These are phyloP conservation scores for Eledone cirrhosa DNA, from an alignment of 2,888 invertebrate genomes.

Conservation along the genomic window DNA sequence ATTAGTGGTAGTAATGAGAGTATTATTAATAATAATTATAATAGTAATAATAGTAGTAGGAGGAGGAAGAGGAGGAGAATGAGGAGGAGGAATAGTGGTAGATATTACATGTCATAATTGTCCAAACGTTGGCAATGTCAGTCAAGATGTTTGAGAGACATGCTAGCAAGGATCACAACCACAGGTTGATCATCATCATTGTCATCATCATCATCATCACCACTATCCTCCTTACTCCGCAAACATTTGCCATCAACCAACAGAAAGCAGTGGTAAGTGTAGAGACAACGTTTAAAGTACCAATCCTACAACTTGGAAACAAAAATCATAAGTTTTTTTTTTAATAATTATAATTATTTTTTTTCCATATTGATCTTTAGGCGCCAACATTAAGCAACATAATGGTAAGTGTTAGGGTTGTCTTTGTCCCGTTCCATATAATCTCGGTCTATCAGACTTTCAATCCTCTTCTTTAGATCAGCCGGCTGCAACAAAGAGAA, in stretches of 20 bases:
- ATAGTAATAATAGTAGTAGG: background rate
- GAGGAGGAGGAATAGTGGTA: too few species aligned
- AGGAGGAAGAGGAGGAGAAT: background rate
- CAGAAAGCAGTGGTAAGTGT: background rate
- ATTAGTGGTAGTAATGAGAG: constrained; percentile 3
- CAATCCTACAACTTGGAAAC: constrained; percentile 14
- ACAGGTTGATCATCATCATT: background rate
- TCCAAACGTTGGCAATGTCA: background rate
- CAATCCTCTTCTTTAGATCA: constrained; percentile 98
- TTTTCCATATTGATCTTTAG: background rate
- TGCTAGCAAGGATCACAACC: constrained; percentile 1
- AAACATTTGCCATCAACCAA: background rate
- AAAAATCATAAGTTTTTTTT: constrained; percentile 13
- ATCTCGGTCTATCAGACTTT: constrained; percentile 97
- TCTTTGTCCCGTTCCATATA: constrained; percentile 99
- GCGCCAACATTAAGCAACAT: constrained; percentile 82
- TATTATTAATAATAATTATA: background rate
- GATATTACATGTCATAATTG: too few species aligned
- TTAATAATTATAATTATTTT: background rate
- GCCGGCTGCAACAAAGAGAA: constrained; percentile 78
- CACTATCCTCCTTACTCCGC: background rate
- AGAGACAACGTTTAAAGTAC: background rate
- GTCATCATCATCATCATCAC: background rate
- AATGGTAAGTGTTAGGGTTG: constrained; percentile 97
- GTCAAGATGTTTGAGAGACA: background rate